Evolutionary conservation across 2,888 invertebrate genomes (phyloP), one percentile per base, ranked within the genome.

Genomic region (Lasioglossum lativentre): DNA sequence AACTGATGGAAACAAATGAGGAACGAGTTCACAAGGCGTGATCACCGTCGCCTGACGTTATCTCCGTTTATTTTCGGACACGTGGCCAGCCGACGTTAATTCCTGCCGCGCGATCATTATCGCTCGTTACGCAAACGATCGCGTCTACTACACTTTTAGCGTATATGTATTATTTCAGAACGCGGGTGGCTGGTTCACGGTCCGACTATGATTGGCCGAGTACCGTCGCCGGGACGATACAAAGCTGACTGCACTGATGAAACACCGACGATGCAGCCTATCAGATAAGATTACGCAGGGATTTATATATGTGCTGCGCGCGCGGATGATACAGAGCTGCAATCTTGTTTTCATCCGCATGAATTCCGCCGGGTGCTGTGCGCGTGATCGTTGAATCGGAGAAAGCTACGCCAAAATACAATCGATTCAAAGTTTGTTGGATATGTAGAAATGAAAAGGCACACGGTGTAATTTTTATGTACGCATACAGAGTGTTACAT

Each of bases 1-100:
- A 83, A 86, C 76, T 86, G 87, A 87, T 86, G 87, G 80, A 86
- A 86, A 86, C 86, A 86, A 86, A 86, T 79, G 86, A 86, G 83
- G 75, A 47, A 72, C 59, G 82, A 80, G 80, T 82, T 86, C 82
- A 47, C 78, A 30, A 30, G 86, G 78, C 72, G 76, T 59, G 82
- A 86, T 86, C 82, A 78, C 73, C 78, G 76, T 75, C 80, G 52
- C 52, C 82, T 66, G 82, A 71, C 76, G 79, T 77, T 86, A 86
- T 85, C 77, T 66, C 56, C 75, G 86, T 66, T 75, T 78, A 85
- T 85, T 86, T 86, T 85, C 56, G 80, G 77, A 77, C 86, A 86
- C 86, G 78, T 80, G 86, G 34, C 77, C 56, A n/a, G 81, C 52
- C 56, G 42, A 34, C 74, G 83, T 83, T 84, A 63, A 78, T 82